phyloP scores from a whole-genome alignment of 2,113 vertebrate species.

The Madoqua kirkii region DNA sequence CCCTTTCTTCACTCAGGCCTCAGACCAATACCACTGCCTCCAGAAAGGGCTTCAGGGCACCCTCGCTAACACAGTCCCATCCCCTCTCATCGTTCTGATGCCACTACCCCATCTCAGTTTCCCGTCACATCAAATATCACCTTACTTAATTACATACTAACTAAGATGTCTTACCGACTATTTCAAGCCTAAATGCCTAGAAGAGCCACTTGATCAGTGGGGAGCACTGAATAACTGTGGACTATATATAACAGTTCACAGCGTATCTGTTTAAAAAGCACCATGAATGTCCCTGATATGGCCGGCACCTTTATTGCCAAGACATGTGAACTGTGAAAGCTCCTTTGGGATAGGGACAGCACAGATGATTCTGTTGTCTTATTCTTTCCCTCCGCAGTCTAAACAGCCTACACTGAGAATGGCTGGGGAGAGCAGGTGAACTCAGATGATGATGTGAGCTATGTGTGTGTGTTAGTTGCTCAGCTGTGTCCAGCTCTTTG shows the following conservation, averaged over 20 bases:
- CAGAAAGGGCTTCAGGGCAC: background rate
- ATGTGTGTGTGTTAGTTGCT: background rate
- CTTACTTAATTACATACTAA: background rate
- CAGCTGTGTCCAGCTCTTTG: background rate
- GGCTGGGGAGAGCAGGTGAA: too few relatives aligned
- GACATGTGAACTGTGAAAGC: background rate
- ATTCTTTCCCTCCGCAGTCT: background rate
- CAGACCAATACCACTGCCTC: background rate
- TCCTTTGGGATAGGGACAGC: background rate
- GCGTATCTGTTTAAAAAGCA: background rate
- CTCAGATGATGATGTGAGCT: background rate
- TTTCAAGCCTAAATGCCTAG: background rate
- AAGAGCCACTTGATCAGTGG: background rate
- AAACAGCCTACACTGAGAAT: background rate
- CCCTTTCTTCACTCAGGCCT: background rate
- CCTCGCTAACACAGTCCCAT: background rate
- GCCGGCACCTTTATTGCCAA: background rate
- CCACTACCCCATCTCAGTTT: background rate
- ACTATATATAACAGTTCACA: rapidly evolving
- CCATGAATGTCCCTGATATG: background rate
- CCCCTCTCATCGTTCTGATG: background rate
- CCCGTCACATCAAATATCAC: background rate
- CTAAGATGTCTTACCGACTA: background rate
- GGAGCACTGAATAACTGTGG: too few relatives aligned
- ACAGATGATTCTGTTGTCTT: background rate